Percentiles rank a stretch among this genome's conserved stretches.
phyloP scores from a whole-genome alignment of 64 coral and sea anemone genomes.

The Catalaphyllia jardinei region DNA sequence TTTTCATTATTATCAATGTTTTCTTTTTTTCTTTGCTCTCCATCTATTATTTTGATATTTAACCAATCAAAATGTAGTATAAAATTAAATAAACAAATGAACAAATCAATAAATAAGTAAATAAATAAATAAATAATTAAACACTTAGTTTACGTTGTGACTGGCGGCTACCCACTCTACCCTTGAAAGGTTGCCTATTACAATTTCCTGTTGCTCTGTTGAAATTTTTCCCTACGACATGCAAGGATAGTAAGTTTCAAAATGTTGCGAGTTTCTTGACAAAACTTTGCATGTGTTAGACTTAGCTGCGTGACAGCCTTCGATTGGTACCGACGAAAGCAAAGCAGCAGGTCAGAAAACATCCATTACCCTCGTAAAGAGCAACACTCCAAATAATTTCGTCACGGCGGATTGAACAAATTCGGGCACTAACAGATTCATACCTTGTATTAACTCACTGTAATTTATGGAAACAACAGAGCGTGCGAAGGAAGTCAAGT shows the following conservation, averaged over 20 bases:
- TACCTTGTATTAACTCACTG: neutral
- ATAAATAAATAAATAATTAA: no score
- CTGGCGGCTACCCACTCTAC: neutral
- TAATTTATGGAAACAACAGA: slow-evolving; percentile 12
- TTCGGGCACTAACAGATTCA: neutral
- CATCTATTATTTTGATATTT: no score
- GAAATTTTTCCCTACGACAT: neutral
- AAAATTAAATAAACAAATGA: no score
- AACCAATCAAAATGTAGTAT: no score
- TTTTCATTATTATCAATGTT: no score
- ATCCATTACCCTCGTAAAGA: neutral
- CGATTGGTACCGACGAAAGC: neutral
- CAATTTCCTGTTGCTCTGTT: neutral
- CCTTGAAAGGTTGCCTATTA: neutral
- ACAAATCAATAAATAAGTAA: no score
- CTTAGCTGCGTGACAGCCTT: neutral
- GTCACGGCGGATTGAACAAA: neutral
- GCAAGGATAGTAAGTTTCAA: neutral
- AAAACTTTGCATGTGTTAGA: neutral
- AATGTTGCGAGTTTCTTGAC: neutral
- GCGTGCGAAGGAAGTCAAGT: slow-evolving; percentile 9
- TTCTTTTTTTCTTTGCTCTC: no score
- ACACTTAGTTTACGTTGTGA: neutral
- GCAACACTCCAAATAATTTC: neutral
- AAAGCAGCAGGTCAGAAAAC: neutral